Conservation (phyloP, 2,113 vertebrate genomes). For the Platysteira castanea region DNA sequence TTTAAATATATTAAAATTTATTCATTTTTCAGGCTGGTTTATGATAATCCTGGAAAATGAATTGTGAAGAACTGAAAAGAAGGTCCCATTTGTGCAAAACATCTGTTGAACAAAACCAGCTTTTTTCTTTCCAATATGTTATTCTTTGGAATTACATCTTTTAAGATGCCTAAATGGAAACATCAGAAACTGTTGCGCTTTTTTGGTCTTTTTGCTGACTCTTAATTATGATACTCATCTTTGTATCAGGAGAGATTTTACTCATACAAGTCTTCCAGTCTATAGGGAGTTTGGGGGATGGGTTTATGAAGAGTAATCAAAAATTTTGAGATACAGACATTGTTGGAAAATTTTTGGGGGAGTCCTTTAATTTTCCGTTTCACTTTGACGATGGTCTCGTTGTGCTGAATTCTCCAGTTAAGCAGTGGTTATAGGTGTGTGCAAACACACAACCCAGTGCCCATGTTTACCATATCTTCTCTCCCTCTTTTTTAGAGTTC, state of each 20-base stretch:
- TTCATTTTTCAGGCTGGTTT: background rate
- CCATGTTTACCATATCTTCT: accelerated
- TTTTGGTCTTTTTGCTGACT: background rate
- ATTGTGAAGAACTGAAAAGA: background rate
- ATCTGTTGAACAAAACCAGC: background rate
- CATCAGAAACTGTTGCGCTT: background rate
- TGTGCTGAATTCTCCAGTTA: background rate
- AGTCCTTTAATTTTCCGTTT: background rate
- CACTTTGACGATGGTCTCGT: background rate
- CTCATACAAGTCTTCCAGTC: background rate
- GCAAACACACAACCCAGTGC: background rate
- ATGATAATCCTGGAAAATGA: background rate
- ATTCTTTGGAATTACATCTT: background rate
- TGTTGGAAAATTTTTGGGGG: background rate
- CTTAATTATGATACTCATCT: background rate
- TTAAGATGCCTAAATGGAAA: background rate
- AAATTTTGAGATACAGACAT: background rate
- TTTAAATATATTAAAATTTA: background rate
- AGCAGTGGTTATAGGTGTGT: background rate
- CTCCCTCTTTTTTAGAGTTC: constrained; percentile 81
- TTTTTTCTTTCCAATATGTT: background rate
- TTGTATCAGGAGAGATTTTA: background rate
- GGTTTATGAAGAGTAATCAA: background rate
- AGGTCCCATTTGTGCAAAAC: background rate
- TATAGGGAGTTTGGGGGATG: accelerated